A percentile compares a stretch with the other conserved stretches of the same genome.
phyloP scores from a whole-genome alignment of 1,140 invertebrate genomes.

The Matsumurasca onukii region DNA sequence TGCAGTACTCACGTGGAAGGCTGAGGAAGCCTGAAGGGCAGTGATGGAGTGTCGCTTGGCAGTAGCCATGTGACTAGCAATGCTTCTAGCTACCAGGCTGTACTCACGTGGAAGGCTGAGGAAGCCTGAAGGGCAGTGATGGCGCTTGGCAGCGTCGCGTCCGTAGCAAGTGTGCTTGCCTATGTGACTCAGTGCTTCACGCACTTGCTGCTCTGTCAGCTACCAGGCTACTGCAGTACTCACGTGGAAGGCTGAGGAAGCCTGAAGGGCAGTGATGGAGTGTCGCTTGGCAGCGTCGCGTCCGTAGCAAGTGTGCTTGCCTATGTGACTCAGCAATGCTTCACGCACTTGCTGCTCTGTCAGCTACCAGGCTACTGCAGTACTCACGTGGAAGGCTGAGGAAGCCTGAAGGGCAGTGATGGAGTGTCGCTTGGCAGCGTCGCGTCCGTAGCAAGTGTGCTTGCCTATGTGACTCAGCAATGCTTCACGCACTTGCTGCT shows the following conservation, averaged over 20 bases:
- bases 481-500: slow-evolving; percentile 54
- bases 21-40: slow-evolving; percentile 52
- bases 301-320: slow-evolving; percentile 58
- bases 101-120: slow-evolving; percentile 57
- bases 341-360: slow-evolving; percentile 54
- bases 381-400: slow-evolving; percentile 59
- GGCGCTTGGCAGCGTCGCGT: slow-evolving; percentile 50
- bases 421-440: slow-evolving; percentile 51
- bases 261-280: slow-evolving; percentile 52
- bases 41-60: slow-evolving; percentile 53
- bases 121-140: slow-evolving; percentile 53
- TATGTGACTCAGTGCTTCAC: slow-evolving; percentile 53
- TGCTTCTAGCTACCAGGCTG: too few species aligned
- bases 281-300: slow-evolving; percentile 50
- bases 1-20: slow-evolving; percentile 60
- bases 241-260: slow-evolving; percentile 58
- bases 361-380: too few species aligned
- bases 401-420: slow-evolving; percentile 53
- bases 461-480: slow-evolving; percentile 52
- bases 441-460: slow-evolving; percentile 58
- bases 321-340: slow-evolving; percentile 53
- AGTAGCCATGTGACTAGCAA: slow-evolving; percentile 53
- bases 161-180: slow-evolving; percentile 59
- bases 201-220: slow-evolving; percentile 54
- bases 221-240: too few species aligned